phyloP scores from a whole-genome alignment of 2,888 invertebrate genomes.

The Patella ulyssiponensis region DNA sequence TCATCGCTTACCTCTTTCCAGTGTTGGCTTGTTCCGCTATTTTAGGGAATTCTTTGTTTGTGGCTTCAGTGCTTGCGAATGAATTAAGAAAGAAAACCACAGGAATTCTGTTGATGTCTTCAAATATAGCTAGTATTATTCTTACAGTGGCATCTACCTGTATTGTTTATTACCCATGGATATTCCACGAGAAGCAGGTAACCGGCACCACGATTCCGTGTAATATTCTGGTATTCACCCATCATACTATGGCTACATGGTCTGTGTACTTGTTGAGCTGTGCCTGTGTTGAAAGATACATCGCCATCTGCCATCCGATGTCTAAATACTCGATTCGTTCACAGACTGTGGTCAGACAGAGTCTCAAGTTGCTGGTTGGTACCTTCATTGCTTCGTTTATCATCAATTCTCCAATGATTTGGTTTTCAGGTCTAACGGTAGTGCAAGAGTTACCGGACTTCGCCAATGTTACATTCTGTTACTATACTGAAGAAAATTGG shows the following conservation, averaged over 20 bases:
- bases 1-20: not conserved
- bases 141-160: not conserved
- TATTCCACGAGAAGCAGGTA: not conserved
- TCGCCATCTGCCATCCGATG: not conserved
- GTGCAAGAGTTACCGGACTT: not conserved
- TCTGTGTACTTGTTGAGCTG: not conserved
- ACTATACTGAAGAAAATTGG: not conserved
- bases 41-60: not conserved
- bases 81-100: not conserved
- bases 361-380: not conserved
- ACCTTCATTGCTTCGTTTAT: not conserved
- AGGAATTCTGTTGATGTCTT: not conserved
- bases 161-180: not conserved
- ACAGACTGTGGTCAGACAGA: not conserved
- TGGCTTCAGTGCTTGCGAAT: not conserved
- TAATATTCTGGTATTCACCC: not conserved
- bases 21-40: not conserved
- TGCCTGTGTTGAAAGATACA: not conserved
- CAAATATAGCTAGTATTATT: not conserved
- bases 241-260: not conserved
- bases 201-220: not conserved
- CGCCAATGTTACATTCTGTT: not conserved
- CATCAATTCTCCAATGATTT: not conserved
- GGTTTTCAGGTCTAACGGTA: not conserved
- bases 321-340: not conserved